Conservation (phyloP, 2,797 vertebrate species). For the Vespertilio murinus region DNA sequence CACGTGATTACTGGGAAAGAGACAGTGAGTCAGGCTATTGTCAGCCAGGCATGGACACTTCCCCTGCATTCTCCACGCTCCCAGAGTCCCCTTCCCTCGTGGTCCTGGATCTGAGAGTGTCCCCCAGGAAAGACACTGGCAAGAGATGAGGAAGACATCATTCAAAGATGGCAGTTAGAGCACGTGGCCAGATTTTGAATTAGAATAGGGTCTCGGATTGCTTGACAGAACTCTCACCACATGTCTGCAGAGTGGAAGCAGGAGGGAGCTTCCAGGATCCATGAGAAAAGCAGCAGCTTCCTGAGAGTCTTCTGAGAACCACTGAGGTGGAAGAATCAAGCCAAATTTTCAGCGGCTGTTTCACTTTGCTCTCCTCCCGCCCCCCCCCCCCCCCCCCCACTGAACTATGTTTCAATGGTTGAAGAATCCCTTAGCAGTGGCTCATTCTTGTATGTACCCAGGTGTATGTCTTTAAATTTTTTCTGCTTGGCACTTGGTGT, state of each 20-base stretch:
- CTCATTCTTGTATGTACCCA: not conserved
- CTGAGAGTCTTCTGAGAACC: not conserved
- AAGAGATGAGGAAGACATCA: not conserved
- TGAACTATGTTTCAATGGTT: not conserved
- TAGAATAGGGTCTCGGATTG: not conserved
- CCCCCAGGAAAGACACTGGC: not conserved
- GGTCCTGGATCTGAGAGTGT: not conserved
- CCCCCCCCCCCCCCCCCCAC: too few species aligned
- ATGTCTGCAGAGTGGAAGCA: not conserved
- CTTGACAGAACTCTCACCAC: not conserved
- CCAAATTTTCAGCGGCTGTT: not conserved
- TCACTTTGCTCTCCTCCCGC: not conserved
- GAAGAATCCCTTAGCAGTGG: not conserved
- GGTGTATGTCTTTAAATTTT: not conserved
- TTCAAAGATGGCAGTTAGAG: not conserved
- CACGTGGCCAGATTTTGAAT: not conserved
- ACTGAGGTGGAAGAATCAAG: not conserved
- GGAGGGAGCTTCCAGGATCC: not conserved
- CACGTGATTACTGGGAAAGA: not conserved
- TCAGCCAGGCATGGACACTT: not conserved
- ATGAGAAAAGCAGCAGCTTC: not conserved
- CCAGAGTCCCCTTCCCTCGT: not conserved
- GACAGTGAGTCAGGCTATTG: not conserved
- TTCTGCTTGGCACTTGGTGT: not conserved
- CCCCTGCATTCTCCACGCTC: too few species aligned